These are phyloP conservation scores for Brachymystax lenok DNA, from an alignment of 2,797 vertebrate genomes.

Conservation along the genomic window DNA sequence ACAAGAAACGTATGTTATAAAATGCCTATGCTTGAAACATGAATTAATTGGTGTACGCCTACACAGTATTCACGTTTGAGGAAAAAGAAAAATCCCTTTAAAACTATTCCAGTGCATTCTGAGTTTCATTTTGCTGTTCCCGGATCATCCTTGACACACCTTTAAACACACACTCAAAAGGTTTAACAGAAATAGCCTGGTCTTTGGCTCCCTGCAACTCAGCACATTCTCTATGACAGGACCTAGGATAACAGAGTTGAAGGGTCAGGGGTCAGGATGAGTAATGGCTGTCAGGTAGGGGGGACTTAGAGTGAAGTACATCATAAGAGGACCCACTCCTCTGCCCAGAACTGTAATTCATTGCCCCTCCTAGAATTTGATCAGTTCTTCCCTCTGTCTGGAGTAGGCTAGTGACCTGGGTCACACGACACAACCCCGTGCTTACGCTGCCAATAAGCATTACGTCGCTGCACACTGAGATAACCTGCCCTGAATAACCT, in stretches of 20 bases:
- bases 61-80: neutral
- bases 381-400: slow-evolving; percentile 11
- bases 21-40: neutral
- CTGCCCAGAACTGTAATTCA: slow-evolving; percentile 9
- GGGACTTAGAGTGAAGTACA: slow-evolving; percentile 5
- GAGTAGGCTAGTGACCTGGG: slow-evolving; percentile 8
- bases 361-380: slow-evolving; percentile 9
- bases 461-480: slow-evolving; percentile 9
- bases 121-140: neutral
- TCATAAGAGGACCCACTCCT: neutral
- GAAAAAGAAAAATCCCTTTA: neutral
- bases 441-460: slow-evolving; percentile 18
- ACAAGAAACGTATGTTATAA: neutral
- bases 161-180: neutral
- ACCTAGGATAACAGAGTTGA: slow-evolving; percentile 24
- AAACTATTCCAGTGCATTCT: neutral
- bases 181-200: neutral
- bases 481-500: slow-evolving; percentile 8
- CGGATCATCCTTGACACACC: slow-evolving; percentile 2
- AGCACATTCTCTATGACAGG: neutral
- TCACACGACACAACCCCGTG: slow-evolving; percentile 19
- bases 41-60: neutral
- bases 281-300: slow-evolving; percentile 21
- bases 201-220: neutral
- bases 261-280: slow-evolving; percentile 24